Conservation (phyloP, 2,797 vertebrate species). For the Muraenolepis orangiensis region DNA sequence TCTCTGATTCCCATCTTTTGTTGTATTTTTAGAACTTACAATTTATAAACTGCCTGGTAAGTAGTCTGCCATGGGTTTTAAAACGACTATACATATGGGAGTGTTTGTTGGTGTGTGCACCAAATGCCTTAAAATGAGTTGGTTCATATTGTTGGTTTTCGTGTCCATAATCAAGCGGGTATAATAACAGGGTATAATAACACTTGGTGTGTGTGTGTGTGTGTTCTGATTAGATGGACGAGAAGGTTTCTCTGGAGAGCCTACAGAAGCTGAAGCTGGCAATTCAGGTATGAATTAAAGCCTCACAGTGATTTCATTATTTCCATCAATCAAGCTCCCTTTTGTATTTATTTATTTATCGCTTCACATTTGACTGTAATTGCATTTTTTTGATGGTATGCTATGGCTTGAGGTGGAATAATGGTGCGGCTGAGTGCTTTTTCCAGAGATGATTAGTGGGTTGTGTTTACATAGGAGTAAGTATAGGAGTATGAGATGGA, state of each 20-base stretch:
- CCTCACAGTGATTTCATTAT: not conserved
- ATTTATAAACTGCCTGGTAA: too few relatives aligned
- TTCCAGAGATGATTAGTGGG: not conserved
- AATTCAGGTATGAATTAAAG: slow-evolving; percentile 67
- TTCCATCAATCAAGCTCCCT: slow-evolving; percentile 1
- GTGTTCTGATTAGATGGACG: slow-evolving; percentile 57
- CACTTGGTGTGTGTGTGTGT: too few relatives aligned
- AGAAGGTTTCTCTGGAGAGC: slow-evolving; percentile 68
- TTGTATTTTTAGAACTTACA: too few relatives aligned
- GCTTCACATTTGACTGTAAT: too few relatives aligned
- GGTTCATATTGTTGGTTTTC: not conserved
- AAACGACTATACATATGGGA: slow-evolving; percentile 8
- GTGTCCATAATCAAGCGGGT: not conserved
- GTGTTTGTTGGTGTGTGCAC: too few relatives aligned
- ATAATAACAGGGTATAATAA: not conserved
- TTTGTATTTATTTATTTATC: too few relatives aligned
- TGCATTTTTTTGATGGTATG: too few relatives aligned
- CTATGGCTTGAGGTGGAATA: too few relatives aligned
- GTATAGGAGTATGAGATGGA: slow-evolving; percentile 65
- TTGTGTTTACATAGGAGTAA: slow-evolving; percentile 23
- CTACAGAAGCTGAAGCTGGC: slow-evolving; percentile 66
- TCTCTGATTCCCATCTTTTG: too few relatives aligned
- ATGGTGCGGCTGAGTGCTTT: too few relatives aligned
- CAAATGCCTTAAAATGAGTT: not conserved
- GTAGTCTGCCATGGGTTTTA: too few relatives aligned